These are phyloP conservation scores for Nycteola revayana DNA, from an alignment of 2,888 invertebrate species.

Conservation along the genomic window DNA sequence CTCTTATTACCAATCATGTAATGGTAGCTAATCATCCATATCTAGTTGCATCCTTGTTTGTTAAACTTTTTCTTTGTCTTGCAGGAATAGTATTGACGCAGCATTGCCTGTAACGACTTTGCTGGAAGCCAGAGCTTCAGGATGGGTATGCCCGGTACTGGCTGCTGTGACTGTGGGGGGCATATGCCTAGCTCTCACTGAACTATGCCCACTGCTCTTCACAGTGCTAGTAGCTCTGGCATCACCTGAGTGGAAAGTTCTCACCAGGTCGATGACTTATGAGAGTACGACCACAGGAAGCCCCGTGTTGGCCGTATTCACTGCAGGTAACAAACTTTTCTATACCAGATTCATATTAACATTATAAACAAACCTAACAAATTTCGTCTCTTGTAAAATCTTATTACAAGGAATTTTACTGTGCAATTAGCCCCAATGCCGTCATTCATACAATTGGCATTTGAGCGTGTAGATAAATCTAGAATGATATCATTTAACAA, in stretches of 20 bases:
- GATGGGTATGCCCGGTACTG: conserved; percentile 83
- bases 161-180: conserved; percentile 83
- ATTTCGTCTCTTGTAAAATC: neutral
- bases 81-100: conserved; percentile 80
- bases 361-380: too few relatives aligned
- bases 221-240: conserved; percentile 79
- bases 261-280: conserved; percentile 83
- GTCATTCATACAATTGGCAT: conserved; percentile 23
- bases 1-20: conserved; percentile 10
- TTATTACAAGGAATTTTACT: conserved; percentile 4
- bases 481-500: conserved; percentile 28
- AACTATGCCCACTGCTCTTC: conserved; percentile 82
- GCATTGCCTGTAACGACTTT: conserved; percentile 83
- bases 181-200: conserved; percentile 83
- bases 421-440: conserved; percentile 1
- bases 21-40: conserved; percentile 11
- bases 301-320: conserved; percentile 84
- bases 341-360: too few relatives aligned
- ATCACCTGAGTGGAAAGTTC: conserved; percentile 83
- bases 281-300: conserved; percentile 83
- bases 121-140: conserved; percentile 81
- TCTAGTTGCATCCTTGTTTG: conserved; percentile 13
- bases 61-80: conserved; percentile 13
- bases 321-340: conserved; percentile 68
- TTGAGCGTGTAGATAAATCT: conserved; percentile 24